Percentiles rank a stretch among this genome's conserved stretches.
These are phyloP conservation scores for Nipponia nippon DNA, from an alignment of 2,113 vertebrate genomes.

Conservation along the genomic window DNA sequence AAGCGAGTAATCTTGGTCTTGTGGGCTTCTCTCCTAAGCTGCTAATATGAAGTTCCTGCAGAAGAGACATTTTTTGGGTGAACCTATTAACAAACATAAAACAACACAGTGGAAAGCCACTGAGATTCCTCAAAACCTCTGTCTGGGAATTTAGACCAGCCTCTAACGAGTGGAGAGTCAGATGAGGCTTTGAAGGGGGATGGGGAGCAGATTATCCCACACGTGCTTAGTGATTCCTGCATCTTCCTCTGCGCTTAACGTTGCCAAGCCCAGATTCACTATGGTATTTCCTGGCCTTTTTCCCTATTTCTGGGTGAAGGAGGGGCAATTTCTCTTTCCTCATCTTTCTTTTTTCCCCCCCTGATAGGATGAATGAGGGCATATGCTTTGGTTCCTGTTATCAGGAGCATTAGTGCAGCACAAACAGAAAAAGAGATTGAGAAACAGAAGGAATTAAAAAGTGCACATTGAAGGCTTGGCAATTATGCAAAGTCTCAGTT, in stretches of 20 bases:
- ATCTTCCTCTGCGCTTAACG: background rate
- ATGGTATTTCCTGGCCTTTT: background rate
- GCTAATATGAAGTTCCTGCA: background rate
- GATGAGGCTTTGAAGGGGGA: background rate
- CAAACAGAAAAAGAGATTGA: background rate
- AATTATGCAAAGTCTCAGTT: slow-evolving; percentile 2
- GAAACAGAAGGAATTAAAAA: slow-evolving; percentile 10
- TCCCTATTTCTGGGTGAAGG: background rate
- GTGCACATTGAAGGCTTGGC: background rate
- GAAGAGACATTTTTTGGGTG: background rate
- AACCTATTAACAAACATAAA: slow-evolving; percentile 6
- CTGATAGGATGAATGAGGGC: background rate
- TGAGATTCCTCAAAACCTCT: slow-evolving; percentile 40
- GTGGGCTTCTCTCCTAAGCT: slow-evolving; percentile 9
- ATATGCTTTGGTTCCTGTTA: background rate
- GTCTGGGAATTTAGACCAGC: background rate
- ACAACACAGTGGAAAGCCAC: slow-evolving; percentile 16
- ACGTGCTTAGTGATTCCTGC: background rate
- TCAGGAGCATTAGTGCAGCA: background rate
- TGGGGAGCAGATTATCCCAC: background rate
- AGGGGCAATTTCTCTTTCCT: background rate
- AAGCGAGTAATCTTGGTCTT: slow-evolving; percentile 15
- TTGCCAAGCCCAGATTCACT: background rate
- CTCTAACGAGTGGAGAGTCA: background rate
- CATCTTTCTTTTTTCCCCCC: background rate